Percentiles rank a stretch among this genome's conserved stretches.
These are phyloP conservation scores for Aricia agestis DNA, from an alignment of 1,140 invertebrate genomes.

Conservation along the genomic window DNA sequence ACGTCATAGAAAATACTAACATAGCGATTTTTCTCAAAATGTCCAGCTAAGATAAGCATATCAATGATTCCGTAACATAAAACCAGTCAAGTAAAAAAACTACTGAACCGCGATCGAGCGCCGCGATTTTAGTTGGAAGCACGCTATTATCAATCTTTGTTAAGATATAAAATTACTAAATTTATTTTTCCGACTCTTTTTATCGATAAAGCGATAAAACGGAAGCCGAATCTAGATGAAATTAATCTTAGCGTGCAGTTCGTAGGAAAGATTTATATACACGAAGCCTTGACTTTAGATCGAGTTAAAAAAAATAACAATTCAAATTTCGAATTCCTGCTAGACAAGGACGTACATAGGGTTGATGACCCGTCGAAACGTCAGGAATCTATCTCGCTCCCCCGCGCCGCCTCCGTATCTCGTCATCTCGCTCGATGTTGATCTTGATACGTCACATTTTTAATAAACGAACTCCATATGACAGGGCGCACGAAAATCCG, in stretches of 20 bases:
- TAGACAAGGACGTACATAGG: conserved; percentile 70
- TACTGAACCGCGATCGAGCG: conserved; percentile 39
- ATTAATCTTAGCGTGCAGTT: conserved; percentile 58
- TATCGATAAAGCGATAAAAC: conserved; percentile 59
- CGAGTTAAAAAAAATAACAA: conserved; percentile 63
- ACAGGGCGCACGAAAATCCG: conserved; percentile 42
- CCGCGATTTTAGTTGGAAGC: conserved; percentile 42
- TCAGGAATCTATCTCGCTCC: conserved; percentile 61
- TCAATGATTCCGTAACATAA: conserved; percentile 38
- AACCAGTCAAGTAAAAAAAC: conserved; percentile 35
- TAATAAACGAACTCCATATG: conserved; percentile 75
- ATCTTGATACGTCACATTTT: conserved; percentile 76
- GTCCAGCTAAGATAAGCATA: conserved; percentile 17
- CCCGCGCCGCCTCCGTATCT: conserved; percentile 36
- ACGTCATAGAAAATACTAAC: not conserved
- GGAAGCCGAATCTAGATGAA: conserved; percentile 55
- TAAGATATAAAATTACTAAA: conserved; percentile 54
- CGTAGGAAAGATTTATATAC: conserved; percentile 27
- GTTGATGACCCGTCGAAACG: conserved; percentile 74
- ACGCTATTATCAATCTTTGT: conserved; percentile 56
- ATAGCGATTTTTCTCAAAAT: conserved; percentile 19
- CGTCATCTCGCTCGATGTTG: conserved; percentile 65
- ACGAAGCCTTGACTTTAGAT: not conserved
- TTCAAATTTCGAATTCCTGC: conserved; percentile 73
- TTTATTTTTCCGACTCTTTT: conserved; percentile 49